Evolutionary conservation across 2,797 vertebrate genomes (phyloP).

Genomic region (Spinibarbus caldwelli): DNA sequence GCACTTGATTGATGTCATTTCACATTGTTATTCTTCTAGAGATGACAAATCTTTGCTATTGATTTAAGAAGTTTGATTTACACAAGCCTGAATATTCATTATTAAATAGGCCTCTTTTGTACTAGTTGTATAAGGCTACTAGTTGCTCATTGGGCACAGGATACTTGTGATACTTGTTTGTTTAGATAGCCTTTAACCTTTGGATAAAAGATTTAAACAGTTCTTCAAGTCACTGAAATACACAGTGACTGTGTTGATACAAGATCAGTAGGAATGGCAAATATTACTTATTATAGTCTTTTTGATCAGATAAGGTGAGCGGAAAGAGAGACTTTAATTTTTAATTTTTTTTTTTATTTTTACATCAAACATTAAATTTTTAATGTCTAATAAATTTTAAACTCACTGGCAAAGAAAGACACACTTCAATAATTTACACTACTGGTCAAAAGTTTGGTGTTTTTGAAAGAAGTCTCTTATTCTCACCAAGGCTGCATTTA

Average conservation of each 20-base stretch:
- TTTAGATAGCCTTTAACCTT: background rate
- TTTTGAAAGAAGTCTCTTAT: background rate
- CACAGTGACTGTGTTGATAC: background rate
- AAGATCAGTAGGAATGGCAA: background rate
- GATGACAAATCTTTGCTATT: slow-evolving; percentile 13
- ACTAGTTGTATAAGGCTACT: background rate
- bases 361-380: background rate
- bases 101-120: slow-evolving; percentile 5
- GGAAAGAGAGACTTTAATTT: background rate
- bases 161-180: too few relatives aligned
- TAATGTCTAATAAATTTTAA: background rate
- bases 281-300: background rate
- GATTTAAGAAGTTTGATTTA: slow-evolving; percentile 19
- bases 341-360: too few relatives aligned
- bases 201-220: background rate
- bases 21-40: slow-evolving; percentile 16
- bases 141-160: background rate
- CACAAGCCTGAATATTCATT: background rate
- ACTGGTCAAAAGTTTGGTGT: background rate
- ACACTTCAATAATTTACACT: background rate
- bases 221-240: background rate
- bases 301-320: background rate
- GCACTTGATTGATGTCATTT: slow-evolving; percentile 24
- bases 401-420: background rate
- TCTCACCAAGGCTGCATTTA: background rate